Evolutionary conservation across 1,140 invertebrate genomes (phyloP).

Genomic region (Dryas iulia): DNA sequence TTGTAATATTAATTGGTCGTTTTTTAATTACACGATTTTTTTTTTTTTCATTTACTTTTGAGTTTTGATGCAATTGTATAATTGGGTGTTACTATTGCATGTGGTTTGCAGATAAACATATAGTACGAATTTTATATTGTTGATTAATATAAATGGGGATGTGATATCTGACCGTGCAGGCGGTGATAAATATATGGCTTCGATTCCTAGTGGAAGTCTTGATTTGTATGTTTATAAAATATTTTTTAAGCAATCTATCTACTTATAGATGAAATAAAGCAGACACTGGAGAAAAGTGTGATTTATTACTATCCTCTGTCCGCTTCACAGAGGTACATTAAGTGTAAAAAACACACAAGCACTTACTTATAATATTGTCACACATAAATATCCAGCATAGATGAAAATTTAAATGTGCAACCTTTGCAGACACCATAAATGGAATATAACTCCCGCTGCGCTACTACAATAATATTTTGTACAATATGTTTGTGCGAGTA

Average conservation of each 20-base stretch:
- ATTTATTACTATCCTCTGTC: no score
- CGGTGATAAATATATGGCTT: neutral
- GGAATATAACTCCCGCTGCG: neutral
- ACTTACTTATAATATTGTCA: neutral
- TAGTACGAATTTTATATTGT: neutral
- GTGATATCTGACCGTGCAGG: neutral
- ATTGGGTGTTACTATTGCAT: neutral
- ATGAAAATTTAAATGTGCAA: neutral
- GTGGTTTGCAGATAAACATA: neutral
- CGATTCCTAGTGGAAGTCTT: no score
- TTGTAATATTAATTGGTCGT: conserved; percentile 57
- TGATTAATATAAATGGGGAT: neutral
- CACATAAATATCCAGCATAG: no score
- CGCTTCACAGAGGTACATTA: no score
- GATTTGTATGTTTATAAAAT: no score
- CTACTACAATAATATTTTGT: neutral
- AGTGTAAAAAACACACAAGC: neutral
- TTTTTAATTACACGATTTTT: conserved; percentile 26
- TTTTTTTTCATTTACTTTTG: no score
- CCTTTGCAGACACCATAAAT: neutral
- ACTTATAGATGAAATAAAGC: no score
- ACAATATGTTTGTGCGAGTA: neutral
- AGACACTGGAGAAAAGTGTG: no score
- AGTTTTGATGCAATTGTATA: neutral
- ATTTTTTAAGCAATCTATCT: no score